A percentile compares a stretch with the other conserved stretches of the same genome.
Evolutionary conservation across 2,888 invertebrate species (phyloP).

Genomic region (Helleia helle): DNA sequence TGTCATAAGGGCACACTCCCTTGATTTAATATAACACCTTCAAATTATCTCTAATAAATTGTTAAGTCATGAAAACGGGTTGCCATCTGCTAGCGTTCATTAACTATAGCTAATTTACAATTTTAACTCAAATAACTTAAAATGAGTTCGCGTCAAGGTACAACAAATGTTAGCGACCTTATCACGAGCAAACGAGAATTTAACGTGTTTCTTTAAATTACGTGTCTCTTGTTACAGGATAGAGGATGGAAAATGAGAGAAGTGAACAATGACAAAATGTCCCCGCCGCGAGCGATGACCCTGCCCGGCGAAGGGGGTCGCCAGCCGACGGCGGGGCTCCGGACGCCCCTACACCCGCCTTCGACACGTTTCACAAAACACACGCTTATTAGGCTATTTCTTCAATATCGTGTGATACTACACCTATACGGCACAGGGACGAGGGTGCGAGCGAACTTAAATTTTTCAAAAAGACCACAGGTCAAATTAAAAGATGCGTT

Average conservation of each 20-base stretch:
- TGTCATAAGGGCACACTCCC: not conserved
- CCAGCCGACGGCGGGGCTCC: slow-evolving; percentile 40
- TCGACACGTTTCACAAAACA: slow-evolving; percentile 46
- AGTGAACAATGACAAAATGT: slow-evolving; percentile 65
- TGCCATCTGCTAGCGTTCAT: slow-evolving; percentile 4
- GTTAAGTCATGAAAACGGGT: not conserved
- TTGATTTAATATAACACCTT: not conserved
- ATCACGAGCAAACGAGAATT: slow-evolving; percentile 3
- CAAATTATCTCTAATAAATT: not conserved
- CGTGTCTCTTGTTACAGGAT: slow-evolving; percentile 52
- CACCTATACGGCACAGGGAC: slow-evolving; percentile 39
- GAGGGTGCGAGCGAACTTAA: slow-evolving; percentile 50
- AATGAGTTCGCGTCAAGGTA: not conserved
- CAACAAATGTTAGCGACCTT: not conserved
- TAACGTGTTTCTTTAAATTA: slow-evolving; percentile 1
- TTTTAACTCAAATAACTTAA: slow-evolving; percentile 1
- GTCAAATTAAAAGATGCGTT: slow-evolving; percentile 64
- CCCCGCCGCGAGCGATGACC: slow-evolving; percentile 66
- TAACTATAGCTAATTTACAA: slow-evolving; percentile 1
- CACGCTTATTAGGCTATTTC: slow-evolving; percentile 68
- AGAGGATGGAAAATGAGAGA: slow-evolving; percentile 65
- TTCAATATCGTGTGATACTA: slow-evolving; percentile 54
- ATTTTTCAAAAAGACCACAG: slow-evolving; percentile 68
- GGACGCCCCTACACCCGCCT: slow-evolving; percentile 36
- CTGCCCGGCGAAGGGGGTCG: slow-evolving; percentile 49